phyloP scores from a whole-genome alignment of 1,140 invertebrate species.

The Mesaphorura yosii region DNA sequence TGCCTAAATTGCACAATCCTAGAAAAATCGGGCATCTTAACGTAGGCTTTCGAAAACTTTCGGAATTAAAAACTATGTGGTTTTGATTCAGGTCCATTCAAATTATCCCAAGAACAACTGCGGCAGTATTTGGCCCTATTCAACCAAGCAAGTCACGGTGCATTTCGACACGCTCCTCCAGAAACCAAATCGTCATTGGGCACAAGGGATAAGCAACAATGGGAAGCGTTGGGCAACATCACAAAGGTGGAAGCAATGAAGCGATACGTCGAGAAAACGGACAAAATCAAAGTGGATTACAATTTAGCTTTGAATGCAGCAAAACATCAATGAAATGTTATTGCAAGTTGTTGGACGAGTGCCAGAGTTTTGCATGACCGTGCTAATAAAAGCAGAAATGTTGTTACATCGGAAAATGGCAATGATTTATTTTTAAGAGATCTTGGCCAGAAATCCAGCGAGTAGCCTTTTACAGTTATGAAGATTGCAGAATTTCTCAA shows the following conservation, averaged over 20 bases:
- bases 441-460: no score
- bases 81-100: slow-evolving; percentile 12
- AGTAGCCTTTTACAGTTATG: no score
- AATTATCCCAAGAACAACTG: slow-evolving; percentile 2
- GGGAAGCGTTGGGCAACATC: slow-evolving; percentile 16
- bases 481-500: no score
- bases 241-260: slow-evolving; percentile 16
- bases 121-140: slow-evolving; percentile 6
- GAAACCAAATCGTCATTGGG: neutral
- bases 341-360: no score
- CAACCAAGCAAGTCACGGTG: slow-evolving; percentile 11
- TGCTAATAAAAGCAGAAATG: no score
- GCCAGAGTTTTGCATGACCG: no score
- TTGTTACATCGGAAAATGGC: no score
- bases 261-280: neutral
- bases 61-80: neutral
- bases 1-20: no score
- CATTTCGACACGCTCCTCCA: slow-evolving; percentile 11
- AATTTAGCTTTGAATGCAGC: slow-evolving; percentile 2
- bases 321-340: no score
- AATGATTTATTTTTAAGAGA: no score
- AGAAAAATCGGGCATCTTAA: neutral
- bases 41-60: neutral
- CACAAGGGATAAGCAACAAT: slow-evolving; percentile 14
- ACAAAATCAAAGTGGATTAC: slow-evolving; percentile 5